Percentiles rank a stretch among this genome's conserved stretches.
Conservation (phyloP, 64 coral and sea anemone species). For the Porites lutea region DNA sequence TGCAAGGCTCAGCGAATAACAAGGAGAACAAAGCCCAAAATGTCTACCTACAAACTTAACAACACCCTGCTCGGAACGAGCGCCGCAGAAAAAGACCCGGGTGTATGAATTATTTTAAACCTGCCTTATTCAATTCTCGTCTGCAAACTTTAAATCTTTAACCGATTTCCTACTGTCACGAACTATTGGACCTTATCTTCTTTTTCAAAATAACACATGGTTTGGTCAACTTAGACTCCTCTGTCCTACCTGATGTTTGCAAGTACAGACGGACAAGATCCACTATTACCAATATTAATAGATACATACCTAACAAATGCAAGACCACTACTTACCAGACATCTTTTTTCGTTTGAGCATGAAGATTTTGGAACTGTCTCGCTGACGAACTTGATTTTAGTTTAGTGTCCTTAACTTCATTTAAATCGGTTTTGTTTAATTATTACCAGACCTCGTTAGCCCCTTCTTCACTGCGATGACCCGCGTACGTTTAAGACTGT, state of each 20-base stretch:
- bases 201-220: constrained; percentile 53
- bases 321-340: too few species aligned
- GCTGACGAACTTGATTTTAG: too few species aligned
- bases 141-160: constrained; percentile 41
- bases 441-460: too few species aligned
- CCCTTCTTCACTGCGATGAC: too few species aligned
- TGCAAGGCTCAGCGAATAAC: constrained; percentile 12
- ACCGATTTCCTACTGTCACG: constrained; percentile 54
- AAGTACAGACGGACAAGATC: too few species aligned
- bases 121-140: constrained; percentile 22
- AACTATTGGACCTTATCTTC: constrained; percentile 49
- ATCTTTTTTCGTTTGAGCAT: too few species aligned
- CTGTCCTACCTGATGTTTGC: neutral
- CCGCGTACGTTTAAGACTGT: too few species aligned
- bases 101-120: constrained; percentile 31
- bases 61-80: neutral
- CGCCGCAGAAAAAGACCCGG: constrained; percentile 25
- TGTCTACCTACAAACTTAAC: neutral
- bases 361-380: too few species aligned
- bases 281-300: too few species aligned
- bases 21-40: neutral
- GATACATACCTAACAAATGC: too few species aligned
- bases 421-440: too few species aligned
- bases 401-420: too few species aligned
- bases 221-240: constrained; percentile 34